These are phyloP conservation scores for Junonia oenone DNA, from an alignment of 2,888 invertebrate species.

Conservation along the genomic window DNA sequence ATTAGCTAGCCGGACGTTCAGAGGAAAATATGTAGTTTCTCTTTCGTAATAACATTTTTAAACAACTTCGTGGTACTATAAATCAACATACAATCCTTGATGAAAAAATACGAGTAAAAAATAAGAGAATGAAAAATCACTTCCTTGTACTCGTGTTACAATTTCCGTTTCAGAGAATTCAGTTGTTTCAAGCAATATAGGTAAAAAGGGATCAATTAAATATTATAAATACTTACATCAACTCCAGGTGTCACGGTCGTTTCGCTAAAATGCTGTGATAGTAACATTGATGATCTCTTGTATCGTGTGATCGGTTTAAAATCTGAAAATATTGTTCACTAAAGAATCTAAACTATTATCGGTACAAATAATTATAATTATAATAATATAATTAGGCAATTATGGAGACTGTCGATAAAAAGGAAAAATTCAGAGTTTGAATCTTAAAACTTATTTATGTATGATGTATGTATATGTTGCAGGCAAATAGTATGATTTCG, in stretches of 20 bases:
- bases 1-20: not conserved
- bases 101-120: not conserved
- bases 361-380: too few species aligned
- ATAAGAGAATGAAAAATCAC: not conserved
- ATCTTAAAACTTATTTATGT: too few species aligned
- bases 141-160: not conserved
- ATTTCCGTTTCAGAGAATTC: too few species aligned
- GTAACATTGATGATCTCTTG: conserved; percentile 53
- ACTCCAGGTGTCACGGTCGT: conserved; percentile 63
- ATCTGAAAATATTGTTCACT: conserved; percentile 3
- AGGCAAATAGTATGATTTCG: too few species aligned
- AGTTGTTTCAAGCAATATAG: too few species aligned
- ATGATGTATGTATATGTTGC: too few species aligned
- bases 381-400: too few species aligned
- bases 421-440: too few species aligned
- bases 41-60: not conserved
- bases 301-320: conserved; percentile 28
- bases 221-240: conserved; percentile 54
- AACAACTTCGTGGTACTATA: not conserved
- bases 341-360: too few species aligned
- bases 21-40: not conserved
- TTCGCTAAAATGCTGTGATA: conserved; percentile 66
- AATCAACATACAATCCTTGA: not conserved
- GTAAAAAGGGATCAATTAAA: too few species aligned
- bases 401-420: too few species aligned